These are phyloP conservation scores for Pipistrellus pipistrellus DNA, from an alignment of 2,797 vertebrate genomes.

Conservation along the genomic window DNA sequence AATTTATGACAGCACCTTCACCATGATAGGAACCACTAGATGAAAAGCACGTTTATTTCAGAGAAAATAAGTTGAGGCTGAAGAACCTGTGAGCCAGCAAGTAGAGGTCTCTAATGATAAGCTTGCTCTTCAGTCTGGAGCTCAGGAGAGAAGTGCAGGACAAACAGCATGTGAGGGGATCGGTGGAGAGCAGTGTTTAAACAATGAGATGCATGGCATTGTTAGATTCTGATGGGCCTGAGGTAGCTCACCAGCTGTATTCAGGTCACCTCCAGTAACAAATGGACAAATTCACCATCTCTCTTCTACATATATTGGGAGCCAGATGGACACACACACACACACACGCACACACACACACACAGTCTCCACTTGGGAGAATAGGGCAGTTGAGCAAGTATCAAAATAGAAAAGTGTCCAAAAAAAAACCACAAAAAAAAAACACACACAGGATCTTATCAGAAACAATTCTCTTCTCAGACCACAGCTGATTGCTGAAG, in stretches of 20 bases:
- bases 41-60: not conserved
- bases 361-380: not conserved
- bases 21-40: not conserved
- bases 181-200: not conserved
- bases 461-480: slow-evolving; percentile 1
- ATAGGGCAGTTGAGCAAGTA: not conserved
- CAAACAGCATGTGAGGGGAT: not conserved
- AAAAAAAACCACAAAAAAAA: not conserved
- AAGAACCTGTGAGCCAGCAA: not conserved
- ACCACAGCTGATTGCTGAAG: not conserved
- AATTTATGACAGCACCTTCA: not conserved
- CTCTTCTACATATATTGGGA: not conserved
- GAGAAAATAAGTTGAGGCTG: not conserved
- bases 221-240: not conserved
- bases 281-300: not conserved
- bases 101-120: not conserved
- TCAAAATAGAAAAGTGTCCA: not conserved
- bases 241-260: not conserved
- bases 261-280: not conserved
- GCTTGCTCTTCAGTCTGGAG: not conserved
- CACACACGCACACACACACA: not conserved
- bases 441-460: not conserved
- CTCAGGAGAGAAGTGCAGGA: not conserved
- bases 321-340: not conserved
- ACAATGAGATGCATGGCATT: not conserved